Conservation (phyloP, 1,140 invertebrate species). For the Drosophila novamexicana region DNA sequence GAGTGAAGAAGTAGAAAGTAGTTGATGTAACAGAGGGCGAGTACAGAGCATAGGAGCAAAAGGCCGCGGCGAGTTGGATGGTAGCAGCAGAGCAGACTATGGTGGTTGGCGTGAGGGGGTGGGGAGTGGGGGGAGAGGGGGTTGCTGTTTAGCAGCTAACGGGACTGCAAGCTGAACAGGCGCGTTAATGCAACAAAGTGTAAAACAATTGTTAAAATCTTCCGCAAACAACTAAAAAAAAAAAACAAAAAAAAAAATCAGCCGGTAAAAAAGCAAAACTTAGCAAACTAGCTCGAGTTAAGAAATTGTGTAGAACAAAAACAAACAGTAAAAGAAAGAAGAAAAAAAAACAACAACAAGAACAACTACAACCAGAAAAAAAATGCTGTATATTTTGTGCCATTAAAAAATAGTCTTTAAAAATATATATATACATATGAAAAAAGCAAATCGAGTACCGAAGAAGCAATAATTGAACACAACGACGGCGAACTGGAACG, state of each 20-base stretch:
- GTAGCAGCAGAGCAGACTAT: conserved; percentile 36
- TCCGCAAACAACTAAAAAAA: conserved; percentile 29
- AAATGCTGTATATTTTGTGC: conserved; percentile 82
- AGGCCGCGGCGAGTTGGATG: conserved; percentile 48
- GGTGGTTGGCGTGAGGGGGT: neutral
- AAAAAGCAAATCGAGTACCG: conserved; percentile 43
- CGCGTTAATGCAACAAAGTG: conserved; percentile 16
- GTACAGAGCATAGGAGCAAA: conserved; percentile 50
- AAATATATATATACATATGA: conserved; percentile 38
- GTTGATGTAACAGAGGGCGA: conserved; percentile 36
- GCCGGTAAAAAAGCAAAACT: neutral
- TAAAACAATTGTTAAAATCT: conserved; percentile 18
- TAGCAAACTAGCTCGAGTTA: conserved; percentile 24
- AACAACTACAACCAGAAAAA: conserved; percentile 34
- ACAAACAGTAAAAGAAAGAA: conserved; percentile 15
- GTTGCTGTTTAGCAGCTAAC: conserved; percentile 6
- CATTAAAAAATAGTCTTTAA: conserved; percentile 76
- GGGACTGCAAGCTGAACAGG: conserved; percentile 36
- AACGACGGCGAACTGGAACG: conserved; percentile 13
- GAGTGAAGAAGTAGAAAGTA: conserved; percentile 28
- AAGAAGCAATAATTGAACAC: conserved; percentile 56
- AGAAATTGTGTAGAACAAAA: conserved; percentile 27
- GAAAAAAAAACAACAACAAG: conserved; percentile 17
- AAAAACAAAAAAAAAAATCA: conserved; percentile 13
- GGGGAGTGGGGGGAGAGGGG: too few relatives aligned